Base-by-base conservation (phyloP, 2,113 vertebrate genomes). In the Prietella phreatophila region DNA sequence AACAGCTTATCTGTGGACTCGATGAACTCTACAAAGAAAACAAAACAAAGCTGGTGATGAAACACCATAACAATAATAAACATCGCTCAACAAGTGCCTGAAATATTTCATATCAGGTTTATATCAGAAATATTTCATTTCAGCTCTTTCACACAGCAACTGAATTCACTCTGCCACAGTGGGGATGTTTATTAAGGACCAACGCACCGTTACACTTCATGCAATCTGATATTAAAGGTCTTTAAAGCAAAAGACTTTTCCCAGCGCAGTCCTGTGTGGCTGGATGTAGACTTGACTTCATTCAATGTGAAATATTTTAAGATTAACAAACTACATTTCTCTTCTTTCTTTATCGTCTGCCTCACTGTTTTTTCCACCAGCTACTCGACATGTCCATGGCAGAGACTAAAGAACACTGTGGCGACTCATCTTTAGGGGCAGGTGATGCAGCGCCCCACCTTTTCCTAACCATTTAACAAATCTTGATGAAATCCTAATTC, bases 1-100 rank as follows among this genome's bases (percentile, higher is more conserved):
- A 96, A 97, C 0, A 97, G 93, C 83, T 97, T 96, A 91, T 97
- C 96, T 17, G 96, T 95, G 65, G 97, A 97, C 89, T 97, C 97
- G 85, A 97, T 97, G 91, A 97, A 96, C 93, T 97, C 96, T 97
- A 91, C 10, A n/a, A 87, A 91, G 80, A 85, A 78, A 89, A 89
- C 73, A 22, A 60, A 10, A 78, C 27, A 69, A 5, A 75, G n/a
- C 69, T 20, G 30, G 58, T 15, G 17, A 27, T 3, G 0, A 65
- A 58, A 76, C 58, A 4, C 53, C 15, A 9, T 53, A 47, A 80
- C 55, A 78, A n/a, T 9, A 30, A 58, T 5, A 60, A 36, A 61
- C 25, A n/a, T 65, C 30, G 14, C 11, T 36, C 33, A 71, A n/a
- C 27, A 53, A 67, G 7, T 10, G 9, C 20, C 8, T 47, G 39